phyloP scores from a whole-genome alignment of 2,888 invertebrate species.

The Sclerodermus sp. region DNA sequence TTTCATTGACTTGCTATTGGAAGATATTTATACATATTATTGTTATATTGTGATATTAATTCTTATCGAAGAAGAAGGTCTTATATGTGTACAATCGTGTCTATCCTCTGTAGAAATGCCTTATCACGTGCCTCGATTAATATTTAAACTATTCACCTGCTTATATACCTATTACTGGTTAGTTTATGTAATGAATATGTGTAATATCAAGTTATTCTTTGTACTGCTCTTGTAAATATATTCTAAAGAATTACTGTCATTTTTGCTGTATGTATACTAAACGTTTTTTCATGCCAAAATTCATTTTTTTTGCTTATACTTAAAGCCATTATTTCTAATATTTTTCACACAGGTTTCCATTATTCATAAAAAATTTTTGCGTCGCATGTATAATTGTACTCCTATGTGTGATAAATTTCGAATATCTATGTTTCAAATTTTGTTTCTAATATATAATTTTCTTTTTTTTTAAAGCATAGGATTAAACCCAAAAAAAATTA shows the following conservation, averaged over 20 bases:
- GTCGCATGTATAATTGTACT: too few species aligned
- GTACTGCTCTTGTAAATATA: conserved; percentile 52
- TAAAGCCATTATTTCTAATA: too few species aligned
- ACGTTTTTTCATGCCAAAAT: conserved; percentile 4
- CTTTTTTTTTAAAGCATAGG: too few species aligned
- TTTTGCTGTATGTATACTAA: conserved; percentile 10
- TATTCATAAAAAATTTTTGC: too few species aligned
- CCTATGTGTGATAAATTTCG: too few species aligned
- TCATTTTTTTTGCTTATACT: too few species aligned
- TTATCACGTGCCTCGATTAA: conserved; percentile 53
- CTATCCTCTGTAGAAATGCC: conserved; percentile 49
- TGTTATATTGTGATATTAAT: neutral
- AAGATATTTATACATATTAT: neutral
- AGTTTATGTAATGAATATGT: conserved; percentile 45
- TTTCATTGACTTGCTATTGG: too few species aligned
- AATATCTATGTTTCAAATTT: too few species aligned
- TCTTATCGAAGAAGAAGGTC: conserved; percentile 9
- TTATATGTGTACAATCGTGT: conserved; percentile 33
- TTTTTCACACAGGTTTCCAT: too few species aligned
- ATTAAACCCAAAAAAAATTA: too few species aligned
- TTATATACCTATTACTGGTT: conserved; percentile 42
- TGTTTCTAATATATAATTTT: too few species aligned
- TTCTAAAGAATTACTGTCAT: conserved; percentile 48
- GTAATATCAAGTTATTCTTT: conserved; percentile 51
- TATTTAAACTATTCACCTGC: conserved; percentile 49